Evolutionary conservation across 2,113 vertebrate genomes (phyloP).

Genomic region (Sceloporus tristichus): DNA sequence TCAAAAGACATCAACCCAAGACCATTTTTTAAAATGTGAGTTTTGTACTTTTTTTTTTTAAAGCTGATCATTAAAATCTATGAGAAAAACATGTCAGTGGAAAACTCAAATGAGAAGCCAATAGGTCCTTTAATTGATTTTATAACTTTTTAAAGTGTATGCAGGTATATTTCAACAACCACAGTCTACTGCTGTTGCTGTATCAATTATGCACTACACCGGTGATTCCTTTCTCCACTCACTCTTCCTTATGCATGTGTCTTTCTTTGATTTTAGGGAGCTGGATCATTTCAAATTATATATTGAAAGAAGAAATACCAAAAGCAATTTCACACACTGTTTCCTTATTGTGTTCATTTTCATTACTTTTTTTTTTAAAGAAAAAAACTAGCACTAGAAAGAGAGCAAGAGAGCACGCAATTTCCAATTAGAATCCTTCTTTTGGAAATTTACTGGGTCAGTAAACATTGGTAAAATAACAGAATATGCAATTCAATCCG

Average conservation of each 20-base stretch:
- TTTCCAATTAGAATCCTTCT: slow-evolving; percentile 46
- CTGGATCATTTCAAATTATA: slow-evolving; percentile 33
- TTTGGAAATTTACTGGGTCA: slow-evolving; percentile 39
- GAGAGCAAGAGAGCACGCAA: background rate
- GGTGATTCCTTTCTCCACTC: background rate
- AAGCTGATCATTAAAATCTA: no score
- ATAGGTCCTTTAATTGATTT: no score
- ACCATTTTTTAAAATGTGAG: no score
- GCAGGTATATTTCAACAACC: background rate
- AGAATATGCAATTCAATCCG: slow-evolving; percentile 16
- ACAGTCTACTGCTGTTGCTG: background rate
- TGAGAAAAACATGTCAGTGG: no score
- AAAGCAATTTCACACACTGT: slow-evolving; percentile 57
- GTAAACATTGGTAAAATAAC: slow-evolving; percentile 38
- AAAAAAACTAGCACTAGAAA: background rate
- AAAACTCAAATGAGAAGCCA: no score
- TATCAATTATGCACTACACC: slow-evolving; percentile 6
- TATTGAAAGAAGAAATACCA: slow-evolving; percentile 50
- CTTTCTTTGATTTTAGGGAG: slow-evolving; percentile 19
- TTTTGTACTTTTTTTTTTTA: no score
- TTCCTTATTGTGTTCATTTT: slow-evolving; percentile 49
- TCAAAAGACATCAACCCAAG: no score
- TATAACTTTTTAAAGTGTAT: no score
- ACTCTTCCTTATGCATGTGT: slow-evolving; percentile 15
- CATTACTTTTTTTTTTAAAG: slow-evolving; percentile 29